A percentile compares a stretch with the other conserved stretches of the same genome.
phyloP scores from a whole-genome alignment of 2,113 vertebrate species.

The Hassar affinis region DNA sequence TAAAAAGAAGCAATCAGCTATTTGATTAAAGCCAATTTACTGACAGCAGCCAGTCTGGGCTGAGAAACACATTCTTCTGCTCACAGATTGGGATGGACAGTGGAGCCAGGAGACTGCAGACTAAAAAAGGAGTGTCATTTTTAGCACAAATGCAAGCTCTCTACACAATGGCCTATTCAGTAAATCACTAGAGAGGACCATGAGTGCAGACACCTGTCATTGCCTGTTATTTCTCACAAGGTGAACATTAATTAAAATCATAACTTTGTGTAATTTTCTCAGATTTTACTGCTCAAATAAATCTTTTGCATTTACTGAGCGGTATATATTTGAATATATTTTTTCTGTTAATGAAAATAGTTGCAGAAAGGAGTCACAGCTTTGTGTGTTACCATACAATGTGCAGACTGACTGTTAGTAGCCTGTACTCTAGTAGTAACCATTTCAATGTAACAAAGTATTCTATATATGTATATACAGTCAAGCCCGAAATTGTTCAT shows the following conservation, averaged over 20 bases:
- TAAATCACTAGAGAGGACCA: neutral
- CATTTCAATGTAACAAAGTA: no score
- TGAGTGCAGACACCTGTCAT: neutral
- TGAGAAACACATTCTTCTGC: neutral
- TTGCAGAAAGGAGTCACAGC: no score
- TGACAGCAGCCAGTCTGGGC: slow-evolving; percentile 10
- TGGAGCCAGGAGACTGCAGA: neutral
- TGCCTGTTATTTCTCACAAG: neutral
- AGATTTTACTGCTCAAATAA: neutral
- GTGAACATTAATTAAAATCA: slow-evolving; percentile 3
- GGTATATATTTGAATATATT: no score
- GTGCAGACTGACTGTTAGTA: no score
- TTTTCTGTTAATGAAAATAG: no score
- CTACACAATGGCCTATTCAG: neutral
- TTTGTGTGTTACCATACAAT: no score
- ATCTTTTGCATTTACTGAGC: neutral
- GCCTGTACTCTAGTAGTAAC: no score
- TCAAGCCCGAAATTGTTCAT: no score
- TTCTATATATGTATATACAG: no score
- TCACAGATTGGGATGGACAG: neutral
- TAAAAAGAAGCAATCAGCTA: slow-evolving; percentile 41
- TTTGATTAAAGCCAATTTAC: slow-evolving; percentile 43
- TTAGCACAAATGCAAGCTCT: neutral
- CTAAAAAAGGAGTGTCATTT: neutral
- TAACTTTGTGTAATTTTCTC: neutral